A percentile compares a stretch with the other conserved stretches of the same genome.
phyloP scores from a whole-genome alignment of 2,888 invertebrate genomes.

The Melinaea marsaeus region DNA sequence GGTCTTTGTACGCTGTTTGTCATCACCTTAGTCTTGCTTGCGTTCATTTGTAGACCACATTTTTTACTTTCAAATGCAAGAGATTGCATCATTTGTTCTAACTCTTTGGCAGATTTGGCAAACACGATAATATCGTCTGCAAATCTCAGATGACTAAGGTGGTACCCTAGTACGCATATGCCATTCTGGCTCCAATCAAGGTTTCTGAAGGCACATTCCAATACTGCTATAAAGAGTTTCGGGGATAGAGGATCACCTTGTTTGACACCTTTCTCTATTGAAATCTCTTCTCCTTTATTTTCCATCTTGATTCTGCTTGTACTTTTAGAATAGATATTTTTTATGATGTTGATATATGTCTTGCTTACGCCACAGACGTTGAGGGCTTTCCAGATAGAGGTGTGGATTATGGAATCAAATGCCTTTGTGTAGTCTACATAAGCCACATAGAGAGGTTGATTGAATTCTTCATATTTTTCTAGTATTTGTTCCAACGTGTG shows the following conservation, averaged over 20 bases:
- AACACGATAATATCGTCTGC: not conserved
- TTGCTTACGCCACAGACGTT: not conserved
- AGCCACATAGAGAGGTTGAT: conserved; percentile 4
- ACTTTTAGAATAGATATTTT: conserved; percentile 7
- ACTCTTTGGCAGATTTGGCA: not conserved
- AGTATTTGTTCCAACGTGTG: not conserved
- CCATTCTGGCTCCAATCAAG: not conserved
- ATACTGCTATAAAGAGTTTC: not conserved
- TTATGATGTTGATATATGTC: conserved; percentile 4
- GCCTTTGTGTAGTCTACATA: conserved; percentile 4
- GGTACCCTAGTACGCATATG: not conserved
- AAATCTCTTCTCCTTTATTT: not conserved
- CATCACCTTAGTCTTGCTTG: not conserved
- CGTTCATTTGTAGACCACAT: not conserved
- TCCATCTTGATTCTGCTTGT: conserved; percentile 1
- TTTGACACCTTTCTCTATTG: not conserved
- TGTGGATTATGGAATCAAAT: conserved; percentile 1
- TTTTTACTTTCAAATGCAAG: not conserved
- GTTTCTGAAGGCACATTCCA: not conserved
- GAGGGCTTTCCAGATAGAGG: conserved; percentile 4
- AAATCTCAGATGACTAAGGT: conserved; percentile 2
- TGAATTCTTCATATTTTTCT: conserved; percentile 4
- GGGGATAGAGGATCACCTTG: not conserved
- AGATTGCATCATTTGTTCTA: not conserved
- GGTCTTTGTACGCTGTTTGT: not conserved